Evolutionary conservation across 2,888 invertebrate species (phyloP), one percentile per base, ranked within the genome.

Genomic region (Eupithecia pulchellata): DNA sequence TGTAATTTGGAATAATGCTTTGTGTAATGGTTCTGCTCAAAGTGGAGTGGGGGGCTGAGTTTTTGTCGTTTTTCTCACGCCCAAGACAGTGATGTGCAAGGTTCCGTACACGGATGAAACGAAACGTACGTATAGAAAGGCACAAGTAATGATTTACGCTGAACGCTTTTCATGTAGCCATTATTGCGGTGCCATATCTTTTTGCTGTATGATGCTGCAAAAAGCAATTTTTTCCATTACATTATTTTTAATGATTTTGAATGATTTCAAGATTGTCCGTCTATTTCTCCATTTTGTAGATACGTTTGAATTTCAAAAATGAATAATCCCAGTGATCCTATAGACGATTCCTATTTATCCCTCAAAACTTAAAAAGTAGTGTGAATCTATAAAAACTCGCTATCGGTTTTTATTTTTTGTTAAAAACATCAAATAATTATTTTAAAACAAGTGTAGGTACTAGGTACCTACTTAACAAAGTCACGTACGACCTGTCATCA

Each of bases 1-100:
- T 89, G 89, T 89, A 90, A 91, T 91, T 91, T 91, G 86, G 86
- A 90, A 90, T 91, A 91, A 90, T 90, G 89, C 88, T 89, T 88
- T 89, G 88, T 86, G 87, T 90, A 90, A 91, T 89, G 88, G 89
- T 83, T 84, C 83, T 85, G 85, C 84, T 86, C 80, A 86, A 86
- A 87, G 86, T 86, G 86, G 84, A 84, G 85, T 82, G 80, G 82
- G 52, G 81, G 83, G 85, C 85, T 84, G 85, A 85, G 86, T 86
- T 86, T 86, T 87, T 86, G 87, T 77, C 77, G 81, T 84, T 79
- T 80, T 87, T 86, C 86, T 84, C 87, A 86, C 87, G 86, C 84
- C 83, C 81, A 82, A 76, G 64, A 61, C 67, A 72, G 72, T 39
- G 73, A 68, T 69, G 72, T 55, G 64, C 47, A 67, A 13, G 27